phyloP scores from a whole-genome alignment of 2,888 invertebrate genomes.

The Cremastinae sp. region DNA sequence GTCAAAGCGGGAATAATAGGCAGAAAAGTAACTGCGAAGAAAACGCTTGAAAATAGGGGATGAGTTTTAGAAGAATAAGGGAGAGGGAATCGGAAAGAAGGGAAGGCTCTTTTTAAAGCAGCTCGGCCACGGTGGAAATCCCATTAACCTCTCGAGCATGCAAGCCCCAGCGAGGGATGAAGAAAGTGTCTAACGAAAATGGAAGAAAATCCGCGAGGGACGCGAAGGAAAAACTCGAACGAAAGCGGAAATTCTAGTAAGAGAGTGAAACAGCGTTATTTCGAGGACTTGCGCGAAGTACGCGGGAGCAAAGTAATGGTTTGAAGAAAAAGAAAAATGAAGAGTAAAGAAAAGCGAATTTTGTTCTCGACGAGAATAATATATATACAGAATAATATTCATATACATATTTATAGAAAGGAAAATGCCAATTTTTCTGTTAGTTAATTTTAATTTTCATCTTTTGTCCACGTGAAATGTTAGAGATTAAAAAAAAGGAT shows the following conservation, averaged over 20 bases:
- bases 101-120: conserved; percentile 46
- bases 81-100: conserved; percentile 55
- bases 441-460: not conserved
- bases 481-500: conserved; percentile 56
- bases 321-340: not conserved
- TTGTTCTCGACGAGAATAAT: not conserved
- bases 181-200: conserved; percentile 37
- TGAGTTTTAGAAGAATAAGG: conserved; percentile 21
- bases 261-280: conserved; percentile 67
- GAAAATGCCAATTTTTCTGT: too few species aligned
- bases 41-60: conserved; percentile 17
- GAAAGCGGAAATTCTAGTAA: conserved; percentile 47
- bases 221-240: conserved; percentile 20
- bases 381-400: too few species aligned
- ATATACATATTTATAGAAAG: too few species aligned
- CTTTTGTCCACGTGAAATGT: conserved; percentile 61
- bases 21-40: not conserved
- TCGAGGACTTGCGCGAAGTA: conserved; percentile 56
- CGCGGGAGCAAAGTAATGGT: conserved; percentile 30
- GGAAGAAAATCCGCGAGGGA: conserved; percentile 30
- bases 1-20: conserved; percentile 48
- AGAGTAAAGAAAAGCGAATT: not conserved
- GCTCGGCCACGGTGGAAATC: conserved; percentile 61
- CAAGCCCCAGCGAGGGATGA: conserved; percentile 40
- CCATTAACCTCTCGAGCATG: conserved; percentile 66